Evolutionary conservation across 2,888 invertebrate genomes (phyloP).

Genomic region (Caenorhabditis wallacei): DNA sequence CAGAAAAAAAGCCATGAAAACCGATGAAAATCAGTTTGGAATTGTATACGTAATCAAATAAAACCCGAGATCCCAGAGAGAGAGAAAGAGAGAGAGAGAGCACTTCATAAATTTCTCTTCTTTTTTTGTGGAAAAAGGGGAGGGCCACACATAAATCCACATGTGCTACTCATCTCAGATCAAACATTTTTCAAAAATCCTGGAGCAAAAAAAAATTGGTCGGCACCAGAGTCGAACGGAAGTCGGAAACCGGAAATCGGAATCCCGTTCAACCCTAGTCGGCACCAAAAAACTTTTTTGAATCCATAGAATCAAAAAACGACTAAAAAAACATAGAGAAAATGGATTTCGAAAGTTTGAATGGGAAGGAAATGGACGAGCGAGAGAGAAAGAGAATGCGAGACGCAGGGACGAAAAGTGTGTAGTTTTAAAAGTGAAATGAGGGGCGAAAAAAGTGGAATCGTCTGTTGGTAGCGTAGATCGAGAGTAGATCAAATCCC

Average conservation of each 20-base stretch:
- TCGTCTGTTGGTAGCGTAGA: too few species aligned
- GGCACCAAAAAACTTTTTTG: too few species aligned
- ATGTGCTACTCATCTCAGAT: background rate
- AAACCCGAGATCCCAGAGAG: background rate
- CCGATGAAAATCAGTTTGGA: background rate
- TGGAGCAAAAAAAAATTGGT: too few species aligned
- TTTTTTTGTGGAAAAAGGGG: too few species aligned
- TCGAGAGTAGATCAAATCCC: background rate
- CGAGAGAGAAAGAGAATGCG: background rate
- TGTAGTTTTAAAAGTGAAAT: constrained; percentile 19
- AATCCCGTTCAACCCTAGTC: too few species aligned
- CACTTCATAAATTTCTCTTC: constrained; percentile 2
- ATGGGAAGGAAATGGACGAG: background rate
- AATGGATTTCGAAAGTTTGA: constrained; percentile 47
- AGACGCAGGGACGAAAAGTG: constrained; percentile 23
- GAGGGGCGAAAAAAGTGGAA: background rate
- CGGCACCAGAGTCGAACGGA: too few species aligned
- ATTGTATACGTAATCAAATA: background rate
- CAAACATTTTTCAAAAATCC: too few species aligned
- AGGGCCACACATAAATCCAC: background rate
- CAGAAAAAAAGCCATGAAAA: background rate
- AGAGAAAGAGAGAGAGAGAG: background rate
- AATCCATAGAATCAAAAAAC: constrained; percentile 35
- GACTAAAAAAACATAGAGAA: background rate
- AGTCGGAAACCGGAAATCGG: too few species aligned